phyloP scores from a whole-genome alignment of 2,797 vertebrate species.

The Parauchenoglanis punctatus region DNA sequence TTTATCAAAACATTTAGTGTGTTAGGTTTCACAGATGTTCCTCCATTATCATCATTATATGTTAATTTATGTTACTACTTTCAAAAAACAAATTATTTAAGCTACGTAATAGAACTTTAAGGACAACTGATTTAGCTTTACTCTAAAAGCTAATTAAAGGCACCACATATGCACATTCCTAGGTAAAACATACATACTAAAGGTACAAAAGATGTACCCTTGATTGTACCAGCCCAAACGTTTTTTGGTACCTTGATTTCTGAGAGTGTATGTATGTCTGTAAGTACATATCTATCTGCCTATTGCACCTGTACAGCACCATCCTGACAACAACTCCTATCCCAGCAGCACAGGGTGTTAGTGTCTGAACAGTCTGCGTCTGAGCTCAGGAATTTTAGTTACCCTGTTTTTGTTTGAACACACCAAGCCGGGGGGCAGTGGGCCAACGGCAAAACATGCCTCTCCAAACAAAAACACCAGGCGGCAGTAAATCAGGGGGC shows the following conservation, averaged over 20 bases:
- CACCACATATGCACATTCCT: neutral
- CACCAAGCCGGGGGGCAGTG: slow-evolving; percentile 61
- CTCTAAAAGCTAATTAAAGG: neutral
- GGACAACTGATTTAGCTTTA: neutral
- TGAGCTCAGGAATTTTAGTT: slow-evolving; percentile 34
- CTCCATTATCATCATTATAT: neutral
- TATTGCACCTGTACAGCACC: neutral
- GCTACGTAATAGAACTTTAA: neutral
- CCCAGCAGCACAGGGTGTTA: neutral
- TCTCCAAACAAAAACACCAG: slow-evolving; percentile 62
- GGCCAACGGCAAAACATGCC: slow-evolving; percentile 71
- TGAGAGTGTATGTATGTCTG: neutral
- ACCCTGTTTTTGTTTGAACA: slow-evolving; percentile 60
- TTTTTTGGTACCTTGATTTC: neutral
- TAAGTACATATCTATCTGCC: no score
- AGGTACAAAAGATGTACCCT: no score
- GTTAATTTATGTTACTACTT: neutral
- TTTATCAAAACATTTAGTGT: neutral
- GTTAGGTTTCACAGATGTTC: neutral
- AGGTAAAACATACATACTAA: neutral
- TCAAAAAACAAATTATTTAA: neutral
- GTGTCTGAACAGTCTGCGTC: neutral
- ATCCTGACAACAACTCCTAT: neutral
- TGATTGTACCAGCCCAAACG: neutral
- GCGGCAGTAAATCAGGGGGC: slow-evolving; percentile 58